Evolutionary conservation across 1,140 invertebrate genomes (phyloP).

Genomic region (Panagrolaimus sp.): DNA sequence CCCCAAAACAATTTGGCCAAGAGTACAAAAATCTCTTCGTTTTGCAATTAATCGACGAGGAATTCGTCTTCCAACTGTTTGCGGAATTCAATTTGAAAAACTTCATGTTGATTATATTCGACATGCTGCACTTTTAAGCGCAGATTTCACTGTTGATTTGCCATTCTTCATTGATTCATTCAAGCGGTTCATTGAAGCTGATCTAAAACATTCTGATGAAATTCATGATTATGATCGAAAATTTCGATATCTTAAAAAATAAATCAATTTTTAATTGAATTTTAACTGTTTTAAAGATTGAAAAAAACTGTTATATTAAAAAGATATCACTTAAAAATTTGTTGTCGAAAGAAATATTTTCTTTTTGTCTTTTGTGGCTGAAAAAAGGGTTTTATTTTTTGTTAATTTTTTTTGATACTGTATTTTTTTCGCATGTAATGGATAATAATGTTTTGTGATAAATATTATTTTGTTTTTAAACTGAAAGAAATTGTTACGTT

Average conservation of each 20-base stretch:
- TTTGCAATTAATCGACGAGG: conserved; percentile 45
- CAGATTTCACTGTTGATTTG: conserved; percentile 47
- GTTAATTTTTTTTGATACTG: no score
- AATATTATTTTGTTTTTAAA: no score
- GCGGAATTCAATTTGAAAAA: conserved; percentile 40
- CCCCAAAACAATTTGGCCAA: conserved; percentile 49
- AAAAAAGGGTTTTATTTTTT: no score
- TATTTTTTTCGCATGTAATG: no score
- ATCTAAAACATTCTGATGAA: background rate
- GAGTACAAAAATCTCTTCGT: conserved; percentile 47
- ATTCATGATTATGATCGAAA: background rate
- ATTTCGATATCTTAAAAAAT: background rate
- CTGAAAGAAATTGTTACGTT: no score
- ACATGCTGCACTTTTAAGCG: conserved; percentile 39
- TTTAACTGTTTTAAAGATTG: no score
- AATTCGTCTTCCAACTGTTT: conserved; percentile 43
- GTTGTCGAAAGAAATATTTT: no score
- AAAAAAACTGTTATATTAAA: no score
- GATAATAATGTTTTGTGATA: no score
- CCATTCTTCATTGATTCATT: conserved; percentile 42
- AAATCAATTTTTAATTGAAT: no score
- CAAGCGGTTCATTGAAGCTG: conserved; percentile 40
- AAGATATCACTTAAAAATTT: no score
- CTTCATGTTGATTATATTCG: conserved; percentile 42
- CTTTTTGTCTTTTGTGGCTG: no score